A percentile compares a stretch with the other conserved stretches of the same genome.
Conservation (phyloP, 2,113 vertebrate species). For the Cinclus cinclus region DNA sequence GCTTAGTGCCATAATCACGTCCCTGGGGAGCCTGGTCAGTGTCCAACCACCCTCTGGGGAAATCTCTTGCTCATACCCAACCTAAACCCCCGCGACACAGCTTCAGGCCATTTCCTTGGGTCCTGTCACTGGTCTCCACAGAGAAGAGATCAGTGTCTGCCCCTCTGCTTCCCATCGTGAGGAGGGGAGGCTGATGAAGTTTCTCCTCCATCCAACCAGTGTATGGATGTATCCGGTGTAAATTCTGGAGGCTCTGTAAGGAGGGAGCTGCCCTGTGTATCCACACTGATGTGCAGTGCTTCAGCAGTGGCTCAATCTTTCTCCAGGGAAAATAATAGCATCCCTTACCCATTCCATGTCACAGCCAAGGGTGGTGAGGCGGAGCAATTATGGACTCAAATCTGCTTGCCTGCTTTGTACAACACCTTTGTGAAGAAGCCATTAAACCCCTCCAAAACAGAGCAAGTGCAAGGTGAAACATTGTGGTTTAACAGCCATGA, state of each 20-base stretch:
- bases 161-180: too few relatives aligned
- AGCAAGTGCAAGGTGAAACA: background rate
- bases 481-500: background rate
- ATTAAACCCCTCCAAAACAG: background rate
- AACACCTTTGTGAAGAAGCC: background rate
- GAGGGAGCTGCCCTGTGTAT: background rate
- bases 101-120: background rate
- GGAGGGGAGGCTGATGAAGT: background rate
- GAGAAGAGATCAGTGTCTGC: background rate
- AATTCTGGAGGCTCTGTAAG: too few relatives aligned
- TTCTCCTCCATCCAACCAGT: background rate
- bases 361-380: background rate
- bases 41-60: background rate
- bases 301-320: background rate
- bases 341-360: fast-evolving
- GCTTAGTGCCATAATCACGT: background rate
- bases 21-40: background rate
- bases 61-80: background rate
- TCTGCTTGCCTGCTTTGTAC: background rate
- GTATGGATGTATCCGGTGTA: fast-evolving
- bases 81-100: background rate
- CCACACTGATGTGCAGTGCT: fast-evolving
- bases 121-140: background rate
- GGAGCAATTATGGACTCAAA: fast-evolving
- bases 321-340: background rate